Conservation (phyloP, 2,797 vertebrate genomes). For the Sciurus carolinensis region DNA sequence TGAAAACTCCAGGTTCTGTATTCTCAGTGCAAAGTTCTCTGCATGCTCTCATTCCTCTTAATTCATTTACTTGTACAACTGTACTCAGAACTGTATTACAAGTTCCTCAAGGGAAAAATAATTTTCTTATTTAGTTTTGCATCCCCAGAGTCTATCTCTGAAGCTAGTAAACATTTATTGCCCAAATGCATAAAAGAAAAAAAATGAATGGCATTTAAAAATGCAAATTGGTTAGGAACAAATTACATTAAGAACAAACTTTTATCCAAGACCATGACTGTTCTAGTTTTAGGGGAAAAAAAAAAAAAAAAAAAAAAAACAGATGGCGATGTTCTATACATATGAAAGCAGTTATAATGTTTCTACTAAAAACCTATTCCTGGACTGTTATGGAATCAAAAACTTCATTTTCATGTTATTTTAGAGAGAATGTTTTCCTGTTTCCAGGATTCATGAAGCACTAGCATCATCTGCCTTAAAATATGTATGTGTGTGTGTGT, state of each 20-base stretch:
- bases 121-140: not conserved
- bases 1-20: not conserved
- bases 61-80: not conserved
- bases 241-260: not conserved
- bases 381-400: not conserved
- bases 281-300: slow-evolving; percentile 21
- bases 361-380: not conserved
- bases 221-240: not conserved
- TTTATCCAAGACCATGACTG: not conserved
- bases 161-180: not conserved
- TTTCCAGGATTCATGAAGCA: not conserved
- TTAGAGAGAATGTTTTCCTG: not conserved
- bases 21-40: not conserved
- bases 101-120: not conserved
- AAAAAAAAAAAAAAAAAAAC: not conserved
- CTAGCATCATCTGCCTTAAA: not conserved
- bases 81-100: not conserved
- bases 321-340: not conserved
- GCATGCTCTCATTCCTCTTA: not conserved
- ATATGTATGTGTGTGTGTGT: not conserved
- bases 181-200: not conserved
- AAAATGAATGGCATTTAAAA: not conserved
- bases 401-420: not conserved
- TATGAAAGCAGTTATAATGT: not conserved
- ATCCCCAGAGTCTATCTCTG: not conserved